Conservation (phyloP, 2,113 vertebrate genomes). For the Potamarius usumacintae region DNA sequence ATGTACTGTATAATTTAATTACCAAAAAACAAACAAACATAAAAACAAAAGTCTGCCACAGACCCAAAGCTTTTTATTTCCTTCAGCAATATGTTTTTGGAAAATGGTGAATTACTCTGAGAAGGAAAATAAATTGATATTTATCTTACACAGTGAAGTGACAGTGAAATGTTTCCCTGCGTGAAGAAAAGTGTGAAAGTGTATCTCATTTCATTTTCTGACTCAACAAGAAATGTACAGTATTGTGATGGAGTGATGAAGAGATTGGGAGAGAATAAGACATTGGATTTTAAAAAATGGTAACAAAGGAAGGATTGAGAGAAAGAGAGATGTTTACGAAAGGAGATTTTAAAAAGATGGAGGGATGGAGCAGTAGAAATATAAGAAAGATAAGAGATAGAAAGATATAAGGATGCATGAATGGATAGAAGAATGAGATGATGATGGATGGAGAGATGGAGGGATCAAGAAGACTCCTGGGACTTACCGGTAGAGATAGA, state of each 20-base stretch:
- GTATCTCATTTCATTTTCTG: background rate
- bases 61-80: background rate
- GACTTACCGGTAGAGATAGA: background rate
- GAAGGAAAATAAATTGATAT: background rate
- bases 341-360: background rate
- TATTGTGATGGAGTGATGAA: conserved; percentile 1
- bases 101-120: background rate
- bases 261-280: background rate
- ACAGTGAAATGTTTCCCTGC: background rate
- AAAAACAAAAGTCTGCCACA: background rate
- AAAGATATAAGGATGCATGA: background rate
- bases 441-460: background rate
- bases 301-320: background rate
- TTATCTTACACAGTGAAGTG: background rate
- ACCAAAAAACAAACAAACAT: background rate
- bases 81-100: background rate
- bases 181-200: conserved; percentile 4
- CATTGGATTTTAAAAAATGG: background rate
- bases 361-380: background rate
- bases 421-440: background rate
- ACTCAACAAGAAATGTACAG: background rate
- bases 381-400: too few relatives aligned
- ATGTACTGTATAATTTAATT: background rate
- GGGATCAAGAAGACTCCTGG: background rate
- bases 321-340: background rate